phyloP scores from a whole-genome alignment of 1,140 invertebrate species.

The Notospermus geniculatus region DNA sequence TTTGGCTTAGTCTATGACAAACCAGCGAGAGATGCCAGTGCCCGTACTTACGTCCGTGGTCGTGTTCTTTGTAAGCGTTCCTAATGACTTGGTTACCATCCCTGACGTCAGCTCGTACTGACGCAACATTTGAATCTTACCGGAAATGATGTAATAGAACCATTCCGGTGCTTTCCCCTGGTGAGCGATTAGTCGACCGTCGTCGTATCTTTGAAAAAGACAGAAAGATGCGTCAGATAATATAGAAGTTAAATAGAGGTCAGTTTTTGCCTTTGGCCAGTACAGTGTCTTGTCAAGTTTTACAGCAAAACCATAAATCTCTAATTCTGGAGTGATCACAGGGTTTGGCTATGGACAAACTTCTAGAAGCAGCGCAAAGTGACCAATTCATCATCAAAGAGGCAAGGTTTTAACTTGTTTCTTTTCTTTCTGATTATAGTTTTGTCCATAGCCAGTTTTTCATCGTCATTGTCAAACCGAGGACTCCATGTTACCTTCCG shows the following conservation, averaged over 20 bases:
- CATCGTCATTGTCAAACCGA: neutral
- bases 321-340: no score
- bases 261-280: no score
- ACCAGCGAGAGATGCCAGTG: no score
- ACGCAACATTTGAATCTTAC: slow-evolving; percentile 43
- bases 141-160: slow-evolving; percentile 48
- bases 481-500: slow-evolving; percentile 37
- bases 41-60: slow-evolving; percentile 45
- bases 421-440: no score
- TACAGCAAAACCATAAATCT: no score
- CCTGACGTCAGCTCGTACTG: slow-evolving; percentile 45
- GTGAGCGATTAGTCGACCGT: slow-evolving; percentile 41
- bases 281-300: no score
- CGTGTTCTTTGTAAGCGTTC: slow-evolving; percentile 38
- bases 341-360: neutral
- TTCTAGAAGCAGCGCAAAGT: neutral
- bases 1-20: no score
- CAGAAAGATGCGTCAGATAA: no score
- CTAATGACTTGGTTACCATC: slow-evolving; percentile 39
- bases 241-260: no score
- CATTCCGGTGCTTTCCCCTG: slow-evolving; percentile 43
- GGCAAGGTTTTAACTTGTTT: no score
- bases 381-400: neutral
- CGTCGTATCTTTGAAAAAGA: slow-evolving; percentile 52
- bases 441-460: no score